phyloP scores from a whole-genome alignment of 1,140 invertebrate species.

The Bombus breviceps region DNA sequence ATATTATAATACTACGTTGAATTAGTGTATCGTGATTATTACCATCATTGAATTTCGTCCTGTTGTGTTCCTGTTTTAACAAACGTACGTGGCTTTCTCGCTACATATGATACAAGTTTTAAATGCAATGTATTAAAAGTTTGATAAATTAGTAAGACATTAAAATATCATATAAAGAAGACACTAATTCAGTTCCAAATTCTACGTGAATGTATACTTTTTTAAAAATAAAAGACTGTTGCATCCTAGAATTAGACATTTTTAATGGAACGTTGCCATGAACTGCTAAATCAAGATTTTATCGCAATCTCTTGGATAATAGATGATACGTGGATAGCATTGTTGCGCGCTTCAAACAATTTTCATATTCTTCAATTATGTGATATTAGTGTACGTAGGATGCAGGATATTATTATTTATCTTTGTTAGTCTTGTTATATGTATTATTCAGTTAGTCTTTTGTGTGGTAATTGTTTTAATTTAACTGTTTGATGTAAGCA shows the following conservation, averaged over 20 bases:
- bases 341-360: conserved; percentile 59
- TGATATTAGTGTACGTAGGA: conserved; percentile 59
- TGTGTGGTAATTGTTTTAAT: not conserved
- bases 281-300: conserved; percentile 42
- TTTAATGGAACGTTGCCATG: conserved; percentile 23
- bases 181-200: too few species aligned
- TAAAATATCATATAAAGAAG: not conserved
- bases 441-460: not conserved
- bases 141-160: not conserved
- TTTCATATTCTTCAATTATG: conserved; percentile 58
- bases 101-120: not conserved
- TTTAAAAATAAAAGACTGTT: not conserved
- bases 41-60: conserved; percentile 11
- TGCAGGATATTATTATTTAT: conserved; percentile 44
- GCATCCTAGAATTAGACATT: conserved; percentile 19
- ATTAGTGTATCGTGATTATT: not conserved
- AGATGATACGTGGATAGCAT: conserved; percentile 50
- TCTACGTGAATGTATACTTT: not conserved
- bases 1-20: conserved; percentile 16
- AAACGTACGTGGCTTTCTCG: not conserved
- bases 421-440: not conserved
- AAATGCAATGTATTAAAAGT: not conserved
- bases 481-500: not conserved
- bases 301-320: conserved; percentile 57
- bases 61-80: not conserved